Base-by-base conservation (phyloP, 2,888 invertebrate species). In the Cepaea hortensis region DNA sequence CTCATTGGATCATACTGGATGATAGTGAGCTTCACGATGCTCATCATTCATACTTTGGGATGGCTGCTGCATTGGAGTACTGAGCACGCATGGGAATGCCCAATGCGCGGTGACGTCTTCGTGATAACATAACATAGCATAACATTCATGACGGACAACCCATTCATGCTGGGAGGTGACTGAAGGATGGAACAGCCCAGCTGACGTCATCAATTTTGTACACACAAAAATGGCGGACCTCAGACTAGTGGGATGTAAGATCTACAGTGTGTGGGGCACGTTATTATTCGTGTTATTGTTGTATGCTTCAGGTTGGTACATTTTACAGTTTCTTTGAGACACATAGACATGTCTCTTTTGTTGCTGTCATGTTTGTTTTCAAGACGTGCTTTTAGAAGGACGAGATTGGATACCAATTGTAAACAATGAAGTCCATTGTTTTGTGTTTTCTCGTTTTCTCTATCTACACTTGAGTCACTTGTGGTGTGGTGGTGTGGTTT, bases 191-290 rank as follows among this genome's bases (percentile, higher is more conserved):
- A 80, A 80, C 80, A 80, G 80, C 80, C 20, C 50, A 7, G 46
- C 23, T 79, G 85, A 85, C 85, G 85, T 79, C 79, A 85, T 79
- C 23, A 18, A 35, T 85, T 79, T 85, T 55, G 77, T 76, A 50
- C 84, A 73, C 85, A 79, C 68, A 77, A 84, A 85, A 3, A 85
- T 85, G 85, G 85, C 85, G 35, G 81, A 73, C 81, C 73, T 85
- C 62, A 81, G 85, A 35, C 77, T 85, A 48, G 20, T 61, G 46
- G 85, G 85, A 73, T 65, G 83, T 81, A 88, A 85, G 62, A 88
- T 81, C 70, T 70, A 85, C 81, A 48, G 85, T 62, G 46, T 87
- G 55, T 88, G 85, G 82, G 81, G 83, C 72, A 85, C 79, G 50
- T 76, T 84, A 65, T 72, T 87, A 23, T 77, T 85, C 68, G 15